These are phyloP conservation scores for Chrysomela aeneicollis DNA, from an alignment of 2,888 invertebrate genomes.

Conservation along the genomic window DNA sequence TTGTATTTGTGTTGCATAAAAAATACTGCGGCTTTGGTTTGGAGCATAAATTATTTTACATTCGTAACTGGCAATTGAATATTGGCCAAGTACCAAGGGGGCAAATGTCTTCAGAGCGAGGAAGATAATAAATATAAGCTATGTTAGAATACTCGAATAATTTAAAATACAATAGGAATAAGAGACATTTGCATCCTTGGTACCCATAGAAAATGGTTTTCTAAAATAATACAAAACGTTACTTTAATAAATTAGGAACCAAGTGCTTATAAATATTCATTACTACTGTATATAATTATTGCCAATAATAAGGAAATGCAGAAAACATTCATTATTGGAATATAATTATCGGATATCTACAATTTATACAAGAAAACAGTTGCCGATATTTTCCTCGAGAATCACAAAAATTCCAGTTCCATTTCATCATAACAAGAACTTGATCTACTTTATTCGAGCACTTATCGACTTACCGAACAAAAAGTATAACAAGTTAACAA, in stretches of 20 bases:
- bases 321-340: slow-evolving; percentile 55
- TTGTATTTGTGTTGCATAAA: slow-evolving; percentile 41
- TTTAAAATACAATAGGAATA: slow-evolving; percentile 50
- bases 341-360: slow-evolving; percentile 57
- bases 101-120: slow-evolving; percentile 49
- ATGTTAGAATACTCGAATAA: slow-evolving; percentile 51
- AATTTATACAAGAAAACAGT: slow-evolving; percentile 53
- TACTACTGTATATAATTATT: slow-evolving; percentile 56
- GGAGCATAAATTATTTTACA: slow-evolving; percentile 51
- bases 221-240: slow-evolving; percentile 57
- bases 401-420: slow-evolving; percentile 29
- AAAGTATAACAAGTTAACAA: slow-evolving; percentile 54
- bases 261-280: slow-evolving; percentile 60
- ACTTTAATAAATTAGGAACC: slow-evolving; percentile 61
- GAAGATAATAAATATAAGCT: slow-evolving; percentile 42
- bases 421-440: slow-evolving; percentile 19
- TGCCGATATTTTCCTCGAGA: slow-evolving; percentile 31
- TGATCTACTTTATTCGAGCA: slow-evolving; percentile 27
- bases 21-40: slow-evolving; percentile 57
- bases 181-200: slow-evolving; percentile 56
- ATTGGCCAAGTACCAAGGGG: slow-evolving; percentile 54
- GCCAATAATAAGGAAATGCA: slow-evolving; percentile 53
- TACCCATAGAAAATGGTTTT: slow-evolving; percentile 50
- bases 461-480: slow-evolving; percentile 32
- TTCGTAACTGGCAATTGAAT: slow-evolving; percentile 53